These are phyloP conservation scores for Archegozetes longisetosus DNA, from an alignment of 1,140 invertebrate species.

Conservation along the genomic window DNA sequence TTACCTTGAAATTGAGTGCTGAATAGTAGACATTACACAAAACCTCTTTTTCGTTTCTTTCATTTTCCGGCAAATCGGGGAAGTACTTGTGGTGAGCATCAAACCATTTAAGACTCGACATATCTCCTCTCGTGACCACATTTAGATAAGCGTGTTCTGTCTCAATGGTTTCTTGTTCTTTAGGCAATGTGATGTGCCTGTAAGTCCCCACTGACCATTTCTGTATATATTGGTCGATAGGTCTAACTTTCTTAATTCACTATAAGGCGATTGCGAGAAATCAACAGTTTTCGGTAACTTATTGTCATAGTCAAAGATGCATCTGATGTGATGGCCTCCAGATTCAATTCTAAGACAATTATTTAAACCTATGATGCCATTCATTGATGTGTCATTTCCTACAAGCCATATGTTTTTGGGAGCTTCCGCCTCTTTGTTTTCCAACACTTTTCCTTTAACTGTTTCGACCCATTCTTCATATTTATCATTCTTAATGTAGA, in stretches of 20 bases:
- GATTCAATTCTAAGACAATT: conserved; percentile 72
- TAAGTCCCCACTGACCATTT: conserved; percentile 63
- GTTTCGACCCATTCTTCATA: conserved; percentile 52
- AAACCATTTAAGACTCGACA: conserved; percentile 82
- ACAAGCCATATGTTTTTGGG: conserved; percentile 47
- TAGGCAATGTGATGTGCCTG: conserved; percentile 42
- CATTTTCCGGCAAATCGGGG: conserved; percentile 2
- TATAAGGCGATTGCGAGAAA: conserved; percentile 4
- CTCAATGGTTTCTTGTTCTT: conserved; percentile 3
- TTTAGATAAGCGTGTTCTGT: conserved; percentile 83
- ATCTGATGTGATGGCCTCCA: conserved; percentile 53
- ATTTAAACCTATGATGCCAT: conserved; percentile 65
- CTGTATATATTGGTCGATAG: conserved; percentile 67
- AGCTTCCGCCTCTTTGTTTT: conserved; percentile 29
- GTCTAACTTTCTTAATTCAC: conserved; percentile 43
- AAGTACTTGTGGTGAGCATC: conserved; percentile 53
- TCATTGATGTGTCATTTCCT: conserved; percentile 36
- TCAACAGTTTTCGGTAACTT: conserved; percentile 1
- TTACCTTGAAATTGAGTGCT: conserved; percentile 77
- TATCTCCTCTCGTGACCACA: conserved; percentile 61
- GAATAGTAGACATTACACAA: conserved; percentile 70
- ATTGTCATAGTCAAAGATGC: conserved; percentile 13
- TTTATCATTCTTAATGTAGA: conserved; percentile 26
- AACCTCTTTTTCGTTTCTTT: conserved; percentile 31
- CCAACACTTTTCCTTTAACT: conserved; percentile 23